Base-by-base conservation (phyloP, 2,113 vertebrate species). In the Thalassarche chlororhynchos region DNA sequence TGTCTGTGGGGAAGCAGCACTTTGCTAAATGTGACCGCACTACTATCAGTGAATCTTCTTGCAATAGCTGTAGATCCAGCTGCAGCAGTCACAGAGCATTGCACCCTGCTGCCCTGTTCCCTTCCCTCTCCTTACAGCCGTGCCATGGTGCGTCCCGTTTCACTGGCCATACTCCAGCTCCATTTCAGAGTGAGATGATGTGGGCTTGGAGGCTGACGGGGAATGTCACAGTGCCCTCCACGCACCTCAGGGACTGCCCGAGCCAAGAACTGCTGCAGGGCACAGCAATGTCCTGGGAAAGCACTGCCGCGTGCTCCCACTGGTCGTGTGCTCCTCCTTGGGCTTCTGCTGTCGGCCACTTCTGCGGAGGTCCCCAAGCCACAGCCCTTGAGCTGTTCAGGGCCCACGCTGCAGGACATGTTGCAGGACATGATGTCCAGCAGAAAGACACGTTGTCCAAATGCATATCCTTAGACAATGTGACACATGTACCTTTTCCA, bases 271-370 rank as follows among this genome's bases (percentile, higher is more conserved):
- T 5, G 9, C 23, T 28, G 38, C 32, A 64, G 58, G n/a, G 17
- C 66, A 32, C 28, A 60, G 61, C 32, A 10, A 3, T 2, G 12
- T 14, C 34, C 32, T 19, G 32, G 46, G 44, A 13, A 26, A 51
- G 14, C 16, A 7, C 10, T 3, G 42, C 52, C 7, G 1, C 3
- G 1, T 7, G 18, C 66, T 54, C 14, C 31, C 29, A 7, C 16
- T 7, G 17, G 5, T 21, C 12, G 19, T 19, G 6, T 12, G 47
- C 17, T 54, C 47, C 34, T 12, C 8, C 34, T 10, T 15, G 23
- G 47, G 47, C 14, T 62, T 10, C 28, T 18, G 40, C 52, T 5
- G 2, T 10, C 11, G 3, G 42, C 62, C 42, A 3, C 28, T 26
- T 40, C 57, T 11, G n/a, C 60, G 26, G 42, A n/a, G 19, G 24